phyloP scores from a whole-genome alignment of 1,140 invertebrate species.

The Drosophila grimshawi region DNA sequence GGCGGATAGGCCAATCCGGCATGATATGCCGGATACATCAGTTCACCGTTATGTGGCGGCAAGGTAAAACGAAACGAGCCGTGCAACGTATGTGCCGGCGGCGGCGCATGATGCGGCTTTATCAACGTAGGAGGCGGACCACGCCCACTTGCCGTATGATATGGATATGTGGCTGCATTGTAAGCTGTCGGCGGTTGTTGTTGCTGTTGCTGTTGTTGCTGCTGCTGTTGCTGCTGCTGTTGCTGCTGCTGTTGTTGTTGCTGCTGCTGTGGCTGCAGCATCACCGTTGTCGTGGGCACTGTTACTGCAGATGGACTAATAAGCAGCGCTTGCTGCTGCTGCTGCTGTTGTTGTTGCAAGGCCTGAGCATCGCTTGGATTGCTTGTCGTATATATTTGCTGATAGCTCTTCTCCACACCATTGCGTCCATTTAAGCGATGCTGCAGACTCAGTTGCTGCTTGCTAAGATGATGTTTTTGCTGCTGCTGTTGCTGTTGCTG shows the following conservation, averaged over 20 bases:
- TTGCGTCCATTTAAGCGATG: slow-evolving; percentile 77
- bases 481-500: slow-evolving; percentile 35
- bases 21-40: slow-evolving; percentile 84
- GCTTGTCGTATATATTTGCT: slow-evolving; percentile 68
- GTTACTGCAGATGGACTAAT: slow-evolving; percentile 65
- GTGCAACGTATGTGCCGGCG: slow-evolving; percentile 75
- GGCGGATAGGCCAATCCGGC: slow-evolving; percentile 70
- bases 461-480: slow-evolving; percentile 76
- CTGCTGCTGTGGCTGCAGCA: slow-evolving; percentile 47
- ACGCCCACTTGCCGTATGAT: slow-evolving; percentile 81
- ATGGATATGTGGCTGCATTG: slow-evolving; percentile 75
- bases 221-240: slow-evolving; percentile 33
- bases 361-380: slow-evolving; percentile 59
- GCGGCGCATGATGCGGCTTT: slow-evolving; percentile 84
- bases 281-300: slow-evolving; percentile 62
- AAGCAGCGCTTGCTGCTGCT: slow-evolving; percentile 58
- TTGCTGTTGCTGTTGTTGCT: slow-evolving; percentile 33
- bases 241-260: slow-evolving; percentile 33
- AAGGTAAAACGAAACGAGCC: slow-evolving; percentile 84
- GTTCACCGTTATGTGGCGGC: slow-evolving; percentile 78
- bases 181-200: slow-evolving; percentile 60
- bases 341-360: slow-evolving; percentile 51
- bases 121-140: slow-evolving; percentile 64
- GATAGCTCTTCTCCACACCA: slow-evolving; percentile 71
- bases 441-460: slow-evolving; percentile 67